Evolutionary conservation across 1,140 invertebrate species (phyloP), one percentile per base, ranked within the genome.

Genomic region (Atta texana): DNA sequence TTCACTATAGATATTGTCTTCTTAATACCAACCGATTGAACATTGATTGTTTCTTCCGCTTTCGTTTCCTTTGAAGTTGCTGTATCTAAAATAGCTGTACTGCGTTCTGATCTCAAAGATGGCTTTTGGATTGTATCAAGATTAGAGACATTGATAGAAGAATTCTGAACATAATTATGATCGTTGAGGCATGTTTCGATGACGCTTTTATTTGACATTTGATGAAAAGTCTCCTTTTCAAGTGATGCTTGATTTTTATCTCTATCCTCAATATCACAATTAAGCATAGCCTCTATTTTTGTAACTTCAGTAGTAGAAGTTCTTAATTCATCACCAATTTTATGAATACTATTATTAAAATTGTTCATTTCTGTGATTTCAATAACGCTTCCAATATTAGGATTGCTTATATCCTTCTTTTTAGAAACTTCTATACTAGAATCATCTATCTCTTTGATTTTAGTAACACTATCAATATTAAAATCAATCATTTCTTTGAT

Each of bases 81-180:
- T 84, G 31, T 16, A 66, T 57, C 14, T 6, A 18, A 10, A 4
- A 28, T 18, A 51, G 28, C 16, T 74, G 53, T 8, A n/a, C 1
- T 2, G 28, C 24, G n/a, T 84, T 53, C 39, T 51, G 64, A 16
- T 3, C 0, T 68, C 44, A 18, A 8, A 8, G 31, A 21, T 10
- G 49, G 24, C 44, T 85, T 34, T 66, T 61, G 49, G 7, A 0
- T 12, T 28, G 61, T 21, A 34, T 64, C 4, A 7, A 3, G 4
- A 76, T 44, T 24, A 8, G 21, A 12, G 5, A 18, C 24, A 24
- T 39, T 57, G 5, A 31, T n/a, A 57, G 4, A 16, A 51, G 31
- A 2, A 28, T 49, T 28, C 28, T 81, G 77, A 86, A 77, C 77
- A 7, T 77, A 21, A 75, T 87, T 90, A 51, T 90, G 84, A 75